Base-by-base conservation (phyloP, 2,888 invertebrate genomes). In the Neria commutata region DNA sequence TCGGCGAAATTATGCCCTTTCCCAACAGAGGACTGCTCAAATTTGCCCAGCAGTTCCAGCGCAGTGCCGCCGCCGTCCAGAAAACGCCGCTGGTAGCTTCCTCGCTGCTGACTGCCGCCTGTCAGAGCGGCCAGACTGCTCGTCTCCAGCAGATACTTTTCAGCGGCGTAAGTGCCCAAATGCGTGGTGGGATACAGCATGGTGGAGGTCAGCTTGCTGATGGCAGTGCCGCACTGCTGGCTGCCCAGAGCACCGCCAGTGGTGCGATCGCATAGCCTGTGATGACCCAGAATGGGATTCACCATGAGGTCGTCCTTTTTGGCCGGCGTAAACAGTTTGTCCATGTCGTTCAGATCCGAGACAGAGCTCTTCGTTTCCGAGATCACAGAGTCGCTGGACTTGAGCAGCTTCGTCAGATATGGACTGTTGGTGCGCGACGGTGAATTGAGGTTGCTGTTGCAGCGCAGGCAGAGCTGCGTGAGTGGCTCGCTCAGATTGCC, bases 261-360 rank as follows among this genome's bases (percentile, higher is more conserved):
- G 1, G 80, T 80, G 8, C 82, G 71, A 70, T 87, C 87, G 72
- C 87, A 88, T 16, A 87, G 80, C 54, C 87, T 84, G 69, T 88
- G 88, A 74, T 88, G 87, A 0, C 87, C 84, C 40, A 86, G 72
- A 56, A 83, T 81, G 34, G 83, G 83, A 74, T 83, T 83, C 3
- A 83, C 80, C 79, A 80, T 81, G 2, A 82, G 60, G 63, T 82
- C 82, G 47, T 82, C 82, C 57, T 80, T 81, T 59, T 82, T 83
- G 33, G 75, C 76, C 17, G 80, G 80, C 33, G 75, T 79, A 60
- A 80, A 81, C 26, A 81, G 56, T 58, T 80, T 80, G 53, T 81
- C 78, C 71, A 77, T 75, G 17, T 80, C 80, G 51, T 80, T 81
- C 16, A 80, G 66, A 68, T 79, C 81, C 3, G 82, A 82, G 0